Percentiles rank a stretch among this genome's conserved stretches.
Conservation (phyloP, 2,113 vertebrate species). For the Pterocles orientalis region DNA sequence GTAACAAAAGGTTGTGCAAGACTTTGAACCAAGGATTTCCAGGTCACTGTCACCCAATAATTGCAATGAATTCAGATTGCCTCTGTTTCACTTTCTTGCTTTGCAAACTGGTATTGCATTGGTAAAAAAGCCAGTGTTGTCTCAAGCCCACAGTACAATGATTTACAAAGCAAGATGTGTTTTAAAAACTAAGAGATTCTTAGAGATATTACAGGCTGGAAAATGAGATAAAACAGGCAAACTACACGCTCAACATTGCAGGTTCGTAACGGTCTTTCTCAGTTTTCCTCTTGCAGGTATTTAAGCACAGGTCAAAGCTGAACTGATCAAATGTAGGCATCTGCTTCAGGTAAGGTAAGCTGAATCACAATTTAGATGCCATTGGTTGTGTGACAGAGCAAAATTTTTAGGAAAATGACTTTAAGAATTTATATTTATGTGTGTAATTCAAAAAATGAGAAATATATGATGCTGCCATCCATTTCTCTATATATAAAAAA, state of each 20-base stretch:
- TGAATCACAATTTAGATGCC: background rate
- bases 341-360: background rate
- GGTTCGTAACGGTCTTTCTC: background rate
- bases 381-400: background rate
- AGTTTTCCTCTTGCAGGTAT: background rate
- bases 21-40: background rate
- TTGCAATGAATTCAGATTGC: background rate
- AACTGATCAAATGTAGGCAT: background rate
- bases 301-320: background rate
- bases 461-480: background rate
- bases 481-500: background rate
- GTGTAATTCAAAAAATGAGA: background rate
- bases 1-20: background rate
- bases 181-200: background rate
- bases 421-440: background rate
- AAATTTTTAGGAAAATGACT: background rate
- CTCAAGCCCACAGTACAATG: background rate
- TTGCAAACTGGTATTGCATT: background rate
- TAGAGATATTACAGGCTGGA: background rate
- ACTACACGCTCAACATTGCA: background rate
- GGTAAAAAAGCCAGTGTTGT: background rate
- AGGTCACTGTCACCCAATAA: background rate
- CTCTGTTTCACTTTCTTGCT: background rate
- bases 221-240: background rate
- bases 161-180: background rate